Base-by-base conservation (phyloP, 53 echinoderm and acorn worm genomes). In the Zoroaster sp. region DNA sequence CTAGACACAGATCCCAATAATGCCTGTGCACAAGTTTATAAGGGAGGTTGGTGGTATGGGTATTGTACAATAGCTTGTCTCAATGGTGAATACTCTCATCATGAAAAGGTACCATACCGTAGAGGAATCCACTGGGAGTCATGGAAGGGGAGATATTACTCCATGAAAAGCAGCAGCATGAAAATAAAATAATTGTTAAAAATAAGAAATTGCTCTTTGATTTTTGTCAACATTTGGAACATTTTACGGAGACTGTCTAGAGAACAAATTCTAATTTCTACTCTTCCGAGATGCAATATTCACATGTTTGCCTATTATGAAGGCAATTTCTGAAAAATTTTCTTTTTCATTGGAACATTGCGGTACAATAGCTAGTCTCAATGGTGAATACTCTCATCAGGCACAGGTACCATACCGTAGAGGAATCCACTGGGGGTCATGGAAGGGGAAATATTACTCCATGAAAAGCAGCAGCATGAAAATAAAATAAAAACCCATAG, bases 111-210 rank as follows among this genome's bases (percentile, higher is more conserved):
- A 15, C 30, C 47, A 28, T 75, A 28, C 35, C 77, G 77, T 6
- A 0, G 31, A 7, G 77, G 77, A 77, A 77, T 77, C 18, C 77
- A 77, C 52, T 77, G 77, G 77, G 1, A 36, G 8, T 51, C 35
- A 23, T 53, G 51, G 53, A 77, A 8, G n/a, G 77, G 77, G 35
- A 54, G 35, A 0, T n/a, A 36, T 18, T n/a, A 9, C 53, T 53
- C 77, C 36, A 20, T 36, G 21, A 77, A 77, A 35, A 18, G 35
- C 35, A 77, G 77, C 77, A 77, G 1, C 54, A 77, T 77, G 55
- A 77, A 77, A 77, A 77, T 77, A 30, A 75, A 75, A 44, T 75
- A 75, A 47, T n/a, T n/a, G n/a, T n/a, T n/a, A n/a, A n/a, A n/a
- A n/a, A n/a, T n/a, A n/a, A n/a, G n/a, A n/a, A n/a, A n/a, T n/a